These are phyloP conservation scores for Pitta sordida DNA, from an alignment of 2,113 vertebrate genomes.

Conservation along the genomic window DNA sequence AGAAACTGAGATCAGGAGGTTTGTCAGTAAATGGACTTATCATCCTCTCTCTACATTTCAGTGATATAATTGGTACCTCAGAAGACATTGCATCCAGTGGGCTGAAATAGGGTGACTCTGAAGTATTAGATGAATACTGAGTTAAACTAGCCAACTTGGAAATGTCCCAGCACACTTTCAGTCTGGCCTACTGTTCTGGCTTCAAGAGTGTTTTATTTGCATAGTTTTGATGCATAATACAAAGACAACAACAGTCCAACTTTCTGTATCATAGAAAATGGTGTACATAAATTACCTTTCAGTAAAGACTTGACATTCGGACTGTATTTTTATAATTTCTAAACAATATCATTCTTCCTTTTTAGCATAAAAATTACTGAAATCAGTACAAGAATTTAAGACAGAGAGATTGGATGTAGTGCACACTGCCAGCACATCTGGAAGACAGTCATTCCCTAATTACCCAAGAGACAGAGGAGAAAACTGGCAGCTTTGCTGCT, in stretches of 20 bases:
- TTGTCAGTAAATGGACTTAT: background rate
- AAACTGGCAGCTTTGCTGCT: conserved; percentile 42
- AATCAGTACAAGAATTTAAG: background rate
- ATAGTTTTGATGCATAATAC: background rate
- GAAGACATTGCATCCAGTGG: background rate
- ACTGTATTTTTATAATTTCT: background rate
- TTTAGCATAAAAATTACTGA: conserved; percentile 34
- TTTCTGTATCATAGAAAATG: background rate
- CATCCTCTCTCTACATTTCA: rapidly evolving
- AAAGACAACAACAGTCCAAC: background rate
- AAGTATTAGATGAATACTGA: background rate
- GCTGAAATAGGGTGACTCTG: background rate
- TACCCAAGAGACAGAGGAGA: conserved; percentile 32
- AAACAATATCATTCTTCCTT: background rate
- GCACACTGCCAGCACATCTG: conserved; percentile 51
- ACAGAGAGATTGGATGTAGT: background rate
- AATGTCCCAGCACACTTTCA: background rate
- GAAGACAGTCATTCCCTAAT: conserved; percentile 35
- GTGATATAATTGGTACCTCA: background rate
- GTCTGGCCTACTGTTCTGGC: background rate
- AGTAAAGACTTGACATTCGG: background rate
- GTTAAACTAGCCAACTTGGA: background rate
- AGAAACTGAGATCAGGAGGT: background rate
- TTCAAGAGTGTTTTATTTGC: background rate
- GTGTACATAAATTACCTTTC: background rate